phyloP scores from a whole-genome alignment of 2,797 vertebrate species.

The Takifugu ocellatus region DNA sequence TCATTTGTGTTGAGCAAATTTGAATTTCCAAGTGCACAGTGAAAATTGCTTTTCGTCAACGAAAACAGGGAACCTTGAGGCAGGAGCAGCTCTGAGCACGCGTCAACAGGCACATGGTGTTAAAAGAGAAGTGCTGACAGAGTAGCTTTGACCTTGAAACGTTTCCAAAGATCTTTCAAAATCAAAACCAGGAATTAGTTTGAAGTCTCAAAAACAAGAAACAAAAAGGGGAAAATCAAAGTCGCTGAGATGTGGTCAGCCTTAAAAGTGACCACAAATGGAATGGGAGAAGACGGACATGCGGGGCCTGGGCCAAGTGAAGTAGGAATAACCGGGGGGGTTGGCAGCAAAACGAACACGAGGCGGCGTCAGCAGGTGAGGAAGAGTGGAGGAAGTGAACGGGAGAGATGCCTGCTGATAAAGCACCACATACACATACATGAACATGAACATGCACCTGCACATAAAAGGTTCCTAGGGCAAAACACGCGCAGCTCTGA shows the following conservation, averaged over 20 bases:
- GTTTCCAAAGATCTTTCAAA: conserved; percentile 17
- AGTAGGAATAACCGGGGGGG: conserved; percentile 9
- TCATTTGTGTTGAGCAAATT: not conserved
- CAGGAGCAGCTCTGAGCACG: not conserved
- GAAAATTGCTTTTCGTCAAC: not conserved
- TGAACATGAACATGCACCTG: too few relatives aligned
- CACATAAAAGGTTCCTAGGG: too few relatives aligned
- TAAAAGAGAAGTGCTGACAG: conserved; percentile 32
- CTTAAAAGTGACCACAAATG: conserved; percentile 39
- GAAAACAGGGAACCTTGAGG: not conserved
- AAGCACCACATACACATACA: too few relatives aligned
- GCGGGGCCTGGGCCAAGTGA: conserved; percentile 40
- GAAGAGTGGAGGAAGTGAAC: conserved; percentile 15
- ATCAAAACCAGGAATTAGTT: conserved; percentile 5
- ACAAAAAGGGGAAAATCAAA: conserved; percentile 33
- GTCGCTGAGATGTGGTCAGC: conserved; percentile 32
- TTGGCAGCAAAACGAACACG: conserved; percentile 51
- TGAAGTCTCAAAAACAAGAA: conserved; percentile 22
- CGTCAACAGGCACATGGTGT: conserved; percentile 8
- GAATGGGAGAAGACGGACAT: conserved; percentile 45
- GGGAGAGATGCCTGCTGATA: conserved; percentile 16
- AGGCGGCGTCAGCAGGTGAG: conserved; percentile 10
- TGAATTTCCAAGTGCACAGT: not conserved
- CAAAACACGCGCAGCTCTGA: too few relatives aligned
- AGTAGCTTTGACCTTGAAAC: conserved; percentile 17